Percentiles rank a stretch among this genome's conserved stretches.
These are phyloP conservation scores for Agrochola macilenta DNA, from an alignment of 2,888 invertebrate genomes.

Conservation along the genomic window DNA sequence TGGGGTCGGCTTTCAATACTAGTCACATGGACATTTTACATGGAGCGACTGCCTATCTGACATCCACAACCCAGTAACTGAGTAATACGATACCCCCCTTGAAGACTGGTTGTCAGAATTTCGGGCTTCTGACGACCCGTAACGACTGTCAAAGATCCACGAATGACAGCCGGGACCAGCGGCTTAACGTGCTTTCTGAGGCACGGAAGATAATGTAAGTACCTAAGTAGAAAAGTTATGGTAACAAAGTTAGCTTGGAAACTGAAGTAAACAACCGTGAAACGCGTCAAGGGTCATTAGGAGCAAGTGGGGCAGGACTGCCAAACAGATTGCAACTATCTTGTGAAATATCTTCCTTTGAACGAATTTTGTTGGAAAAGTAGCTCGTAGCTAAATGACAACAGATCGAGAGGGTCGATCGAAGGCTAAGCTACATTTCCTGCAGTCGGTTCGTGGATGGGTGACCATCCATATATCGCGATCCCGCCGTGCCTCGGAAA, in stretches of 20 bases:
- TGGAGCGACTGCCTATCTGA: too few relatives aligned
- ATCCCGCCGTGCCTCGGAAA: neutral
- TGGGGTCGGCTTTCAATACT: too few relatives aligned
- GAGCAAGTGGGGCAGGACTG: slow-evolving; percentile 67
- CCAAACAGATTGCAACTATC: slow-evolving; percentile 64
- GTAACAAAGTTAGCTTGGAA: slow-evolving; percentile 64
- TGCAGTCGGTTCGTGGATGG: neutral
- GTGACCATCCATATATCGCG: neutral
- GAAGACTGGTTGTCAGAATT: too few relatives aligned
- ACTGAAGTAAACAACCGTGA: slow-evolving; percentile 71
- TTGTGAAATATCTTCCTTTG: slow-evolving; percentile 52
- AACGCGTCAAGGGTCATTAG: slow-evolving; percentile 70
- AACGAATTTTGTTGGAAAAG: slow-evolving; percentile 25
- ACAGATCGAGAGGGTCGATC: too few relatives aligned
- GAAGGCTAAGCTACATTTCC: neutral
- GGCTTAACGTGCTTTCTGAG: too few relatives aligned
- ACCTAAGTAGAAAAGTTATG: slow-evolving; percentile 64
- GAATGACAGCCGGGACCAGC: too few relatives aligned
- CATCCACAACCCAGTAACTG: too few relatives aligned
- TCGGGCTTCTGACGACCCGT: too few relatives aligned
- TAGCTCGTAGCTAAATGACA: neutral
- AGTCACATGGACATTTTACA: too few relatives aligned
- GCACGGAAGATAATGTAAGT: too few relatives aligned
- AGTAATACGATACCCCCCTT: too few relatives aligned
- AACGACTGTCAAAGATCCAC: too few relatives aligned